Conservation (phyloP, 2,888 invertebrate genomes). For the Noctua fimbriata region DNA sequence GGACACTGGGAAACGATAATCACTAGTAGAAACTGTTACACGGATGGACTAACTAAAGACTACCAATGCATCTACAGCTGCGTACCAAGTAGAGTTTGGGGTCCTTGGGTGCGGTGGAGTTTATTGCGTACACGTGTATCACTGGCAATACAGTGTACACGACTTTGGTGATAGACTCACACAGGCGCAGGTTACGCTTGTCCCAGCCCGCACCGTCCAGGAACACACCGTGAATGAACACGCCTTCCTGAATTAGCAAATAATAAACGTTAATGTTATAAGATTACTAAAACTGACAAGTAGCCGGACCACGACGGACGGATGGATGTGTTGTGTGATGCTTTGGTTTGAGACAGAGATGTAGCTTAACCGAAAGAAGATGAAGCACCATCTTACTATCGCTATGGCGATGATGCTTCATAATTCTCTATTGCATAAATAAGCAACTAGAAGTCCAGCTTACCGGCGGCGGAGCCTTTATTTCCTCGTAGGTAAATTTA, state of each 20-base stretch:
- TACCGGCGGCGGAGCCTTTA: constrained; percentile 92
- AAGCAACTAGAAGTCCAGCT: constrained; percentile 48
- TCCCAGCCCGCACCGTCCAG: constrained; percentile 98
- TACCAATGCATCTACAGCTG: background rate
- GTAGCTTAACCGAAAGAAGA: background rate
- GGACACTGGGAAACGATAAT: constrained; percentile 92
- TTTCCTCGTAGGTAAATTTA: constrained; percentile 92
- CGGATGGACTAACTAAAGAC: background rate
- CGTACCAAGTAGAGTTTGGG: constrained; percentile 93
- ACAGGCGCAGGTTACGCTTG: constrained; percentile 92
- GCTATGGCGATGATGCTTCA: background rate
- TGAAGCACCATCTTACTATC: background rate
- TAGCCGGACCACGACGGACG: background rate
- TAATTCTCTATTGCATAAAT: background rate
- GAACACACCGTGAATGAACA: constrained; percentile 95
- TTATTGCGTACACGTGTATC: constrained; percentile 94
- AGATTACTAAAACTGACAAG: background rate
- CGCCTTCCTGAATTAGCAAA: constrained; percentile 92
- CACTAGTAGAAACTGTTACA: background rate
- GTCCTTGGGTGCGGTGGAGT: constrained; percentile 93
- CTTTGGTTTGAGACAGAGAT: background rate
- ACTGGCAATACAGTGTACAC: constrained; percentile 95
- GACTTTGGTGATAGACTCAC: constrained; percentile 95
- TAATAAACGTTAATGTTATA: background rate
- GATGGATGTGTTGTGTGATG: background rate